These are phyloP conservation scores for Cephus sareptanus DNA, from an alignment of 2,888 invertebrate genomes.

Conservation along the genomic window DNA sequence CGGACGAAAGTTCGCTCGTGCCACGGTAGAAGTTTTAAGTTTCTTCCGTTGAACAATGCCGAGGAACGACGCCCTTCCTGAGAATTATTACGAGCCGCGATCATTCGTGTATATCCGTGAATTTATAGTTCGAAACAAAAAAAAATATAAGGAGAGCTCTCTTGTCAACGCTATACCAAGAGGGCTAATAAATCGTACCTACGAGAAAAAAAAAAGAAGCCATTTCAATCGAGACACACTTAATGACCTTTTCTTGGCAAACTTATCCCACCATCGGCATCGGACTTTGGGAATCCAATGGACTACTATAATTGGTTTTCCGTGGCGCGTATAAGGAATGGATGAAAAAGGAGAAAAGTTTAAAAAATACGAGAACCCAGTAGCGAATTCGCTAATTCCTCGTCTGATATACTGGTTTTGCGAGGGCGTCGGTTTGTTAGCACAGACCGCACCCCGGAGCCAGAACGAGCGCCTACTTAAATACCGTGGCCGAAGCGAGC, in stretches of 20 bases:
- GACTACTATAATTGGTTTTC: neutral
- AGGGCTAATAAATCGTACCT: neutral
- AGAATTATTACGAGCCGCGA: neutral
- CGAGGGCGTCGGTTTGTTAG: constrained; percentile 41
- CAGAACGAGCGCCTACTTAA: neutral
- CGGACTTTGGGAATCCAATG: neutral
- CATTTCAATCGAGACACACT: neutral
- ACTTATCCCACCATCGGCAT: neutral
- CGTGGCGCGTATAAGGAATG: neutral
- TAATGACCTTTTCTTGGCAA: neutral
- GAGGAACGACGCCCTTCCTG: neutral
- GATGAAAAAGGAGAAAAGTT: neutral
- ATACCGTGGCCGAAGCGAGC: neutral
- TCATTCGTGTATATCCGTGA: neutral
- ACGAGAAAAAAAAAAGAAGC: neutral
- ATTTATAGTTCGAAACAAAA: neutral
- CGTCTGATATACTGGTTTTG: constrained; percentile 26
- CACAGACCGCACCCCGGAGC: constrained; percentile 38
- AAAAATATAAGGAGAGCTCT: neutral
- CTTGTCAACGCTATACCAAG: neutral
- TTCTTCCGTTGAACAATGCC: neutral
- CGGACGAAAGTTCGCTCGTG: neutral
- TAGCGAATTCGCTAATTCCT: constrained; percentile 25
- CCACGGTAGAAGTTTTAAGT: neutral
- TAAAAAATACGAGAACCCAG: neutral